Conservation (phyloP, 2,113 vertebrate genomes). For the Machaerirhynchus nigripectus region DNA sequence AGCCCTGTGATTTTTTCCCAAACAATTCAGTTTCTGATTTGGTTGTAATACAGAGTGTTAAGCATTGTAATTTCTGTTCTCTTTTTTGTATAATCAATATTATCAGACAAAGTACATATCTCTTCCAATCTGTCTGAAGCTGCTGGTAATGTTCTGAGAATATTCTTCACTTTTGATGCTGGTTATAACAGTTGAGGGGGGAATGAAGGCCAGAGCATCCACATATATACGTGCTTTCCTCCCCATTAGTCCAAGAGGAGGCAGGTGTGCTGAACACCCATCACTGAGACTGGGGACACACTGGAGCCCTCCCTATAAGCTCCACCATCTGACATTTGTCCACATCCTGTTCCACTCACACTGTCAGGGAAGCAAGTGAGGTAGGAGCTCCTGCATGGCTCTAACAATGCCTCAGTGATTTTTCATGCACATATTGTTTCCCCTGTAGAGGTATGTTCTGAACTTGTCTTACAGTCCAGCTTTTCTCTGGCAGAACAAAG, state of each 20-base stretch:
- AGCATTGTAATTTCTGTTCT: neutral
- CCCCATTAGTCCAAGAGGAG: neutral
- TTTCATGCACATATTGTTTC: neutral
- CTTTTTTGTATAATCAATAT: neutral
- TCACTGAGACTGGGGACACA: neutral
- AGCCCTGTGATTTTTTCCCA: neutral
- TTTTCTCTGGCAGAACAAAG: neutral
- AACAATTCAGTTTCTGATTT: neutral
- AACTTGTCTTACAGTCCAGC: neutral
- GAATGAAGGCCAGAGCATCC: neutral
- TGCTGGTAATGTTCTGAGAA: neutral
- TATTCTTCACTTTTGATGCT: neutral
- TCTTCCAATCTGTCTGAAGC: neutral
- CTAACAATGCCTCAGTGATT: neutral
- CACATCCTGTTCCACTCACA: neutral
- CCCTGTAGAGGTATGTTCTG: neutral
- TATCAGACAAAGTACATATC: neutral
- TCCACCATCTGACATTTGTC: fast-evolving
- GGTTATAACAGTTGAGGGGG: neutral
- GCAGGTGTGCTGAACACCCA: neutral
- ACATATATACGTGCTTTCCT: neutral
- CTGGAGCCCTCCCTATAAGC: neutral
- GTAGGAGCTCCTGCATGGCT: neutral
- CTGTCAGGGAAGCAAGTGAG: neutral
- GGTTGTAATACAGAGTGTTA: neutral